Base-by-base conservation (phyloP, 2,888 invertebrate genomes). In the Neocrepidodera transversa region DNA sequence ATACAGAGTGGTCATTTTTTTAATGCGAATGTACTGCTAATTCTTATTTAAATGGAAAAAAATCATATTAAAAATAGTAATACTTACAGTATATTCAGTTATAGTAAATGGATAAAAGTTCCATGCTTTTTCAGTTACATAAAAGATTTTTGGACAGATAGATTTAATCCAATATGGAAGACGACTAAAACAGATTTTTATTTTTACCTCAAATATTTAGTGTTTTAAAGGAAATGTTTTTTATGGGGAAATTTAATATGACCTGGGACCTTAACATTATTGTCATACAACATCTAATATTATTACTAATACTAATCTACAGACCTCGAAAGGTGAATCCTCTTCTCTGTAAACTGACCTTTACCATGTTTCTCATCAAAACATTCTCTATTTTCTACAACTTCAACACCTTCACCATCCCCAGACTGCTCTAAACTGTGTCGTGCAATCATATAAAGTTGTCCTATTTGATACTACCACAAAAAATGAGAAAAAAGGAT, bases 121-220 rank as follows among this genome's bases (percentile, higher is more conserved):
- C 95, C 95, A 95, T 10, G 95, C 93, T 76, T 94, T 95, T 80
- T 95, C 95, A 58, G 91, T 95, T 13, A 95, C 87, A 80, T 95
- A 96, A 81, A 95, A 95, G 76, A 95, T 89, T 79, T 90, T 89
- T 65, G 95, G 95, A 74, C 92, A 87, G 69, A 95, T 80, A 2
- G 92, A 87, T 79, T 93, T 92, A 52, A 95, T 83, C 94, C 94
- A 96, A 76, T 90, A 90, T 2, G 95, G 95, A 62, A 95, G 84
- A 71, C 93, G 92, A 76, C 94, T 93, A 80, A 45, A 85, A 85
- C 64, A 38, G 52, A 35, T 23, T 5, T 23, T 23, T n/a, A n/a
- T n/a, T n/a, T n/a, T n/a, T n/a, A n/a, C n/a, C n/a, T n/a, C n/a
- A n/a, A n/a, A n/a, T n/a, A n/a, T n/a, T n/a, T n/a, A n/a, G n/a